phyloP scores from a whole-genome alignment of 2,888 invertebrate genomes.

The Harmothoe impar region DNA sequence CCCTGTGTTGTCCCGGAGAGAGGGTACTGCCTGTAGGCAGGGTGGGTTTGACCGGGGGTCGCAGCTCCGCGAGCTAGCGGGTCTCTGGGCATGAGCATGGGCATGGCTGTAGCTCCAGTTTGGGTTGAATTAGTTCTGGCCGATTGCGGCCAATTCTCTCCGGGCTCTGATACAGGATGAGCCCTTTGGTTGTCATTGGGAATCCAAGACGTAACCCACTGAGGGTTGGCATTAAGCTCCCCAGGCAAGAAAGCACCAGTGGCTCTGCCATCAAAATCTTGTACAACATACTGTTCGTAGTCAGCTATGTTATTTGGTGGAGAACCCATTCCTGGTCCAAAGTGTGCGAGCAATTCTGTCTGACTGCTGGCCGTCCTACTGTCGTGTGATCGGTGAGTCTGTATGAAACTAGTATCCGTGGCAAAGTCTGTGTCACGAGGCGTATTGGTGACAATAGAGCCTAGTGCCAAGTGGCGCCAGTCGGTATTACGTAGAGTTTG shows the following conservation, averaged over 20 bases:
- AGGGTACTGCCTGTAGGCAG: not conserved
- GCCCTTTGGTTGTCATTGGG: not conserved
- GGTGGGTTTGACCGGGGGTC: not conserved
- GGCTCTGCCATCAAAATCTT: constrained; percentile 63
- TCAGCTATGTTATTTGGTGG: constrained; percentile 62
- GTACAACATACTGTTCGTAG: constrained; percentile 65
- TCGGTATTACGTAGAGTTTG: constrained; percentile 58
- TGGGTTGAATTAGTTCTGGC: not conserved
- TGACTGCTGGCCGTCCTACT: not conserved
- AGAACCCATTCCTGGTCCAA: not conserved
- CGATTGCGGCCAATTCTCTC: not conserved
- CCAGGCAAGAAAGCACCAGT: constrained; percentile 65
- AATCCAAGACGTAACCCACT: not conserved
- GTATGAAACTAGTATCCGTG: constrained; percentile 1
- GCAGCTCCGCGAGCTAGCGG: not conserved
- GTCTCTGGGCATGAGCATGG: constrained; percentile 61
- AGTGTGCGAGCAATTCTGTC: constrained; percentile 1
- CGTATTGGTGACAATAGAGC: not conserved
- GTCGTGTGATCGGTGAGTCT: not conserved
- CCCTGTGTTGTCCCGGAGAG: constrained; percentile 32
- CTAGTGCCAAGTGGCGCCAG: constrained; percentile 3
- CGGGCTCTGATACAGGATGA: not conserved
- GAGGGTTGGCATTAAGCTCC: not conserved
- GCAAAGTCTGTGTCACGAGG: not conserved
- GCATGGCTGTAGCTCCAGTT: constrained; percentile 61